A percentile compares a stretch with the other conserved stretches of the same genome.
Evolutionary conservation across 2,888 invertebrate genomes (phyloP).

Genomic region (Nasonovia ribisnigri): DNA sequence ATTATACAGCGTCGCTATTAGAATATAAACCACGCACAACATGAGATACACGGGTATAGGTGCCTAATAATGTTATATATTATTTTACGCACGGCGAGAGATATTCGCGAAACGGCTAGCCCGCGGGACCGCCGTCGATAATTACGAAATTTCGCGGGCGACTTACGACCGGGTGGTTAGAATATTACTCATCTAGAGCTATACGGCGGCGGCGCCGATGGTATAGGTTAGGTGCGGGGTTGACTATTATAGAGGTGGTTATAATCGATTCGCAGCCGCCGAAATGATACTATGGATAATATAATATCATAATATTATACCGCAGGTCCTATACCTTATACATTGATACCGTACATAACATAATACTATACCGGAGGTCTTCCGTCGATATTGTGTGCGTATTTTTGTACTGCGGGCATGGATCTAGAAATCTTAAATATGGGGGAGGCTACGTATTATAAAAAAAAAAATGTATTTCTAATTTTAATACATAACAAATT

Average conservation of each 20-base stretch:
- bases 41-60: background rate
- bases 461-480: too few species aligned
- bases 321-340: too few species aligned
- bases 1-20: background rate
- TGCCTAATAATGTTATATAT: background rate
- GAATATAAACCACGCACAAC: background rate
- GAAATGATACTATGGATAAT: too few species aligned
- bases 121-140: background rate
- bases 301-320: too few species aligned
- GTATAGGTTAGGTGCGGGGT: background rate
- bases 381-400: background rate
- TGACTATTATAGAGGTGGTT: too few species aligned
- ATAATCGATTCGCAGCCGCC: too few species aligned
- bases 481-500: too few species aligned
- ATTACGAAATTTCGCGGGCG: slow-evolving; percentile 7
- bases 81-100: background rate
- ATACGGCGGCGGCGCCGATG: background rate
- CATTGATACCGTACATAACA: too few species aligned
- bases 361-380: too few species aligned
- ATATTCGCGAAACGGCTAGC: background rate
- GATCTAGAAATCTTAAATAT: too few species aligned
- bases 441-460: too few species aligned
- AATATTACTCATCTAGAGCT: background rate
- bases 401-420: background rate
- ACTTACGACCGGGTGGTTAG: background rate